Evolutionary conservation across 2,113 vertebrate genomes (phyloP).

Genomic region (Gallinago media): DNA sequence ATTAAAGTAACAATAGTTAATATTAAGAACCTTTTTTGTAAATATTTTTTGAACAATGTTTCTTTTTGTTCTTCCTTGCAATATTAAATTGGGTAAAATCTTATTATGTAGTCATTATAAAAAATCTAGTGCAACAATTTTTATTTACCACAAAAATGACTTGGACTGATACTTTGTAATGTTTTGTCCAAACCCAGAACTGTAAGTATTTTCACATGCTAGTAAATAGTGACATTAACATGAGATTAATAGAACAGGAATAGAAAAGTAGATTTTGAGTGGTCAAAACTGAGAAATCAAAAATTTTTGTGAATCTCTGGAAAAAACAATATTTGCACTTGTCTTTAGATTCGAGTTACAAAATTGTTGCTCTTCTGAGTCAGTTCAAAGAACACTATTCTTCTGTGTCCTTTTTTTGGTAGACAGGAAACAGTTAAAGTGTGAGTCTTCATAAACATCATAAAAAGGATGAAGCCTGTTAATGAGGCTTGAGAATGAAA

Average conservation of each 20-base stretch:
- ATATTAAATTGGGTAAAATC: not conserved
- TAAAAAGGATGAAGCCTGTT: not conserved
- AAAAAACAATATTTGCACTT: not conserved
- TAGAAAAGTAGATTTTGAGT: not conserved
- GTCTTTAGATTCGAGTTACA: slow-evolving; percentile 42
- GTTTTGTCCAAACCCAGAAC: not conserved
- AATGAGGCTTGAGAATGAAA: not conserved
- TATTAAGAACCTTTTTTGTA: not conserved
- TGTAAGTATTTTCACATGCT: not conserved
- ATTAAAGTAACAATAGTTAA: not conserved
- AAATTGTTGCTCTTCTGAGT: not conserved
- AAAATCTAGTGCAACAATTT: not conserved
- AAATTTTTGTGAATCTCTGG: not conserved
- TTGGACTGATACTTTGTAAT: not conserved
- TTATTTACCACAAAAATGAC: not conserved
- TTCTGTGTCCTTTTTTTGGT: slow-evolving; percentile 28
- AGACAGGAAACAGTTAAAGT: slow-evolving; percentile 25
- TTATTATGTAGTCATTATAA: not conserved
- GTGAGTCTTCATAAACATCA: slow-evolving; percentile 7
- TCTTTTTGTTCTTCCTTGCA: not conserved
- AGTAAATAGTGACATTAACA: not conserved
- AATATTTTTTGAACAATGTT: not conserved
- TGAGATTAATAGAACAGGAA: not conserved
- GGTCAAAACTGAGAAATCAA: not conserved
- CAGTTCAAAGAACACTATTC: not conserved